These are phyloP conservation scores for Anorthoa munda DNA, from an alignment of 2,888 invertebrate genomes.

Conservation along the genomic window DNA sequence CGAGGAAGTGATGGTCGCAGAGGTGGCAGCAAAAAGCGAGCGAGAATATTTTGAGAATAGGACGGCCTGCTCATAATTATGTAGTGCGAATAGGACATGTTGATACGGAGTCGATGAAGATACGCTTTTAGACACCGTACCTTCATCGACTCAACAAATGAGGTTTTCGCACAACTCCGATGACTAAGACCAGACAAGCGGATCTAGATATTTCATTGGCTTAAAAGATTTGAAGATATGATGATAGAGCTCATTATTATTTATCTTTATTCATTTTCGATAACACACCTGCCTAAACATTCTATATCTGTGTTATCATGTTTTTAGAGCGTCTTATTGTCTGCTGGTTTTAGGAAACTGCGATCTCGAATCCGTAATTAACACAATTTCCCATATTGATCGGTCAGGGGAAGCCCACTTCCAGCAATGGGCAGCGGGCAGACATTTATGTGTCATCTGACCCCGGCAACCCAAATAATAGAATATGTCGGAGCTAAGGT, in stretches of 20 bases:
- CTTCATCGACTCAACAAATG: too few species aligned
- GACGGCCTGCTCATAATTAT: too few species aligned
- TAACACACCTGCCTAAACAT: background rate
- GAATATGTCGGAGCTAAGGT: constrained; percentile 37
- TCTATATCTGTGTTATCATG: background rate
- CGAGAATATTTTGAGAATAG: too few species aligned
- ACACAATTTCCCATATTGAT: background rate
- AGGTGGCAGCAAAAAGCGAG: too few species aligned
- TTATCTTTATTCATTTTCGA: constrained; percentile 7
- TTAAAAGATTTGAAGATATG: background rate
- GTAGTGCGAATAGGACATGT: too few species aligned
- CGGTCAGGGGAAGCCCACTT: background rate
- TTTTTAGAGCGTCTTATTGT: background rate
- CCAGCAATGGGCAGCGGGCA: background rate
- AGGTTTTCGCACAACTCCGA: constrained; percentile 23
- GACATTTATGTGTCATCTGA: constrained; percentile 39
- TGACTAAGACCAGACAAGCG: background rate
- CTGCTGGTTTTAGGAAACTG: background rate
- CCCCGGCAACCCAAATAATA: constrained; percentile 43
- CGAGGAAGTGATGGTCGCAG: too few species aligned
- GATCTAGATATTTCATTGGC: background rate
- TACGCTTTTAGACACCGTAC: too few species aligned
- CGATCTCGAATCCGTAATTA: background rate
- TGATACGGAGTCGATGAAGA: background rate
- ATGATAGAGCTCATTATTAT: constrained; percentile 6